These are phyloP conservation scores for Caenorhabditis inopinata DNA, from an alignment of 1,140 invertebrate species.

Conservation along the genomic window DNA sequence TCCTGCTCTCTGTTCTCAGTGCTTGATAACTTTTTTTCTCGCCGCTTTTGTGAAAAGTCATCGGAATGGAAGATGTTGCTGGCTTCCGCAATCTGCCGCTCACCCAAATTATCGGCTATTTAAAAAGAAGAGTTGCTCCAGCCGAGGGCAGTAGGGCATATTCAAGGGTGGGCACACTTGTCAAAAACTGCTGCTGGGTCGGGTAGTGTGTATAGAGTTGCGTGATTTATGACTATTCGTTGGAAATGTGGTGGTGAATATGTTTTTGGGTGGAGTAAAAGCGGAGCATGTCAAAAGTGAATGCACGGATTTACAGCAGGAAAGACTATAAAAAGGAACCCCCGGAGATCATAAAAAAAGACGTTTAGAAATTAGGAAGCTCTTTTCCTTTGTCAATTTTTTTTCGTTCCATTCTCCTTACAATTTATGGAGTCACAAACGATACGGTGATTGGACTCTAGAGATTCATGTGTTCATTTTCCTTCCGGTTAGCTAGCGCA, in stretches of 20 bases:
- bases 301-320: not conserved
- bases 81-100: constrained; percentile 20
- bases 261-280: not conserved
- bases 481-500: too few relatives aligned
- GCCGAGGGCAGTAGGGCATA: not conserved
- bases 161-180: constrained; percentile 20
- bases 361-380: not conserved
- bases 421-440: constrained; percentile 5
- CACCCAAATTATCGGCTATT: constrained; percentile 34
- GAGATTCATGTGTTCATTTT: not conserved
- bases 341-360: not conserved
- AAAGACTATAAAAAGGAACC: not conserved
- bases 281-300: not conserved
- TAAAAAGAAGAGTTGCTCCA: not conserved
- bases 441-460: not conserved
- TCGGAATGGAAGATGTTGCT: constrained; percentile 4
- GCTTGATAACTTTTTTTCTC: not conserved
- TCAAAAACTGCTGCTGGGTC: constrained; percentile 20
- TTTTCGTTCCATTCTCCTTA: not conserved
- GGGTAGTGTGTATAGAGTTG: constrained; percentile 35
- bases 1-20: not conserved
- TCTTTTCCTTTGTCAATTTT: not conserved
- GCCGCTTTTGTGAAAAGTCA: constrained; percentile 12
- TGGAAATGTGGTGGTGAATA: not conserved
- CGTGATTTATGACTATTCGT: constrained; percentile 21